Conservation (phyloP, 2,113 vertebrate species). For the Eubucco bourcierii region DNA sequence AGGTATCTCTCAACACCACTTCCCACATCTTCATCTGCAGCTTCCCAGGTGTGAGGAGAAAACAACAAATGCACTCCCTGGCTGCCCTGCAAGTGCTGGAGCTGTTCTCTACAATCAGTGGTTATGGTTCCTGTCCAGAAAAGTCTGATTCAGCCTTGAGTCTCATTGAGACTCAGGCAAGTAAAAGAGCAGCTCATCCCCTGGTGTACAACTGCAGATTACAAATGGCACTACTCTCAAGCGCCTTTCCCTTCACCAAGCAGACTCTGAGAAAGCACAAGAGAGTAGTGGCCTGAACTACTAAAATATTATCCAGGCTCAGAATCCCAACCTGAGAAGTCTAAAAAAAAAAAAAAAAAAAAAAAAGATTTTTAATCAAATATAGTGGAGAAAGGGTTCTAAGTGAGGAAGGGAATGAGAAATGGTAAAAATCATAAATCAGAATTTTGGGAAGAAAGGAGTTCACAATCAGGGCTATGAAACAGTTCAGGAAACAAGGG, state of each 20-base stretch:
- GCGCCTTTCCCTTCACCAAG: neutral
- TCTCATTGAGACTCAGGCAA: neutral
- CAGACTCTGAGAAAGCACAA: neutral
- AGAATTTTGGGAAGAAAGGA: neutral
- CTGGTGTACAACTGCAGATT: neutral
- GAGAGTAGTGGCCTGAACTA: neutral
- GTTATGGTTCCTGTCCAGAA: no score
- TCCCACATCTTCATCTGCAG: neutral
- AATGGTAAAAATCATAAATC: neutral
- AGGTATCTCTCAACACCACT: neutral
- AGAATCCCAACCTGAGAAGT: neutral
- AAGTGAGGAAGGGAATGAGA: neutral
- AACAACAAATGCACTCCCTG: accelerated
- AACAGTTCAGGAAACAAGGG: neutral
- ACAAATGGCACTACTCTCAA: neutral
- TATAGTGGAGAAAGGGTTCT: neutral
- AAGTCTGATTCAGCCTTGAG: neutral
- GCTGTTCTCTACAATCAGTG: neutral
- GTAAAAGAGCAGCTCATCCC: neutral
- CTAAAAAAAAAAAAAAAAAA: neutral
- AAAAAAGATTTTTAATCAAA: neutral
- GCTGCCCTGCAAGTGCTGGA: neutral
- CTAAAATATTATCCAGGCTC: neutral
- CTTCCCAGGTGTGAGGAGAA: neutral
- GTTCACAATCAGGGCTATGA: neutral